Base-by-base conservation (phyloP, 1,140 invertebrate species). In the Drosophila bocki region DNA sequence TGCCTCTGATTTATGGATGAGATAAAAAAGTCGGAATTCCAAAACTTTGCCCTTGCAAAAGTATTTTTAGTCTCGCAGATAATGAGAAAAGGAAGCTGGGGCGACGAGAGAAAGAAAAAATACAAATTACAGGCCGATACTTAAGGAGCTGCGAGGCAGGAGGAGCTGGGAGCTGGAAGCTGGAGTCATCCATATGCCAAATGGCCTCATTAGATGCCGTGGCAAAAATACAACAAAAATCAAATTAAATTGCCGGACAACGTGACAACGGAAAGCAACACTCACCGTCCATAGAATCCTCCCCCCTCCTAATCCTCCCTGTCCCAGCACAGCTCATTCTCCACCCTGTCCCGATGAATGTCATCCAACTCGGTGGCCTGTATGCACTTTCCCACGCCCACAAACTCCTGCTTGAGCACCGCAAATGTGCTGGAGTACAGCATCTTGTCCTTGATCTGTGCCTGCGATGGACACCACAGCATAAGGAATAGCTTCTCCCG, bases 11-110 rank as follows among this genome's bases (percentile, higher is more conserved):
- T 85, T 86, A 85, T 86, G 82, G 71, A 78, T 61, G 75, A 78
- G 82, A 86, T 86, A 86, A 82, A 82, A 82, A 67, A 74, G 70
- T 80, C 81, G 61, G 75, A 85, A 78, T 82, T 75, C 63, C 57
- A 74, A 84, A 86, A 85, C n/a, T 78, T 83, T 81, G 61, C 58
- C 61, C 41, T 22, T 17, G 39, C 80, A 37, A 62, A 86, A 78
- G 80, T 86, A 78, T 85, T 78, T 86, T 78, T 68, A 60, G 75
- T 41, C 78, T 37, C 63, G 5, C 42, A 19, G 56, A 70, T 63
- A 75, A 57, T 81, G 47, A 56, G 22, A 48, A 33, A 32, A 47
- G 41, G 39, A 44, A 17, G 39, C 35, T 26, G 39, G 15, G 39
- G 11, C 13, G 7, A 17, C 11, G 12, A 22, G 44, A 37, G 35